Evolutionary conservation across 2,888 invertebrate genomes (phyloP).

Genomic region (Athalia circularis): DNA sequence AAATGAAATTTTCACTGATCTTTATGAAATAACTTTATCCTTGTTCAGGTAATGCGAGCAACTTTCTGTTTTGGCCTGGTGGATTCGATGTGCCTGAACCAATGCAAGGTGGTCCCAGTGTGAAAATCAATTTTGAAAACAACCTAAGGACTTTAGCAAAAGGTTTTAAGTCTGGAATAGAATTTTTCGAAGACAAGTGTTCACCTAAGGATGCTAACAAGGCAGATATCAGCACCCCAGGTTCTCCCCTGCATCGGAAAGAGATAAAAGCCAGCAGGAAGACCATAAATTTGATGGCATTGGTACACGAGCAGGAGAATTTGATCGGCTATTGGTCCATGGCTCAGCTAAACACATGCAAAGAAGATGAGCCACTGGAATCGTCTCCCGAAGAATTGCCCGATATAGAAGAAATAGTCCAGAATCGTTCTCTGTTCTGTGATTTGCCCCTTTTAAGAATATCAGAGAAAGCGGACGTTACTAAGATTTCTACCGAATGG

Average conservation of each 20-base stretch:
- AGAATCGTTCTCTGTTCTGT: constrained; percentile 56
- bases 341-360: constrained; percentile 56
- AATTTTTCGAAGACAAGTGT: constrained; percentile 67
- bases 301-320: constrained; percentile 79
- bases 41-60: constrained; percentile 78
- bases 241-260: constrained; percentile 46
- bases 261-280: constrained; percentile 66
- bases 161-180: constrained; percentile 65
- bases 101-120: constrained; percentile 50
- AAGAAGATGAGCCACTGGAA: constrained; percentile 52
- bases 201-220: constrained; percentile 58
- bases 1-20: not conserved
- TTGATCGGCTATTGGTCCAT: constrained; percentile 75
- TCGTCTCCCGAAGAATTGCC: constrained; percentile 40
- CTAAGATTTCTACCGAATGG: constrained; percentile 84
- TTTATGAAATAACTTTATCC: not conserved
- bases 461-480: constrained; percentile 74
- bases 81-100: constrained; percentile 81
- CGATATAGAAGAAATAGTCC: constrained; percentile 65
- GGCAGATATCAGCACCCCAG: constrained; percentile 21
- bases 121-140: constrained; percentile 67
- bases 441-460: constrained; percentile 82
- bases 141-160: constrained; percentile 66
- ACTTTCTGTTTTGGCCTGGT: constrained; percentile 92
- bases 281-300: constrained; percentile 78